These are phyloP conservation scores for Staurois parvus DNA, from an alignment of 2,797 vertebrate species.

Conservation along the genomic window DNA sequence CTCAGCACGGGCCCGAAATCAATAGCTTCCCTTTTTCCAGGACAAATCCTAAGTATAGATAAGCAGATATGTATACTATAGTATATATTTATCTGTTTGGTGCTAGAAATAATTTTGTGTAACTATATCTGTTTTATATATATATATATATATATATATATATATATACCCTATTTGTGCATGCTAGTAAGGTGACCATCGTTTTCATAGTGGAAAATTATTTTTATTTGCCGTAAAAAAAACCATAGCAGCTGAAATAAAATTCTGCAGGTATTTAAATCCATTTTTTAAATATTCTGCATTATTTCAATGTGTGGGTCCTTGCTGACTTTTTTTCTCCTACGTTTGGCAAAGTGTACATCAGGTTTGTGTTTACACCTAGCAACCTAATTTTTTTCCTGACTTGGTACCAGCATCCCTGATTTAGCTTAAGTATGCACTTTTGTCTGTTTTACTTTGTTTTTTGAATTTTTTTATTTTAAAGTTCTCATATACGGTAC, in stretches of 20 bases:
- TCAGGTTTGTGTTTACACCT: background rate
- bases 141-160: background rate
- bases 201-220: background rate
- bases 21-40: slow-evolving; percentile 32
- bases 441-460: background rate
- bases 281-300: background rate
- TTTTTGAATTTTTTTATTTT: background rate
- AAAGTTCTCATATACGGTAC: background rate
- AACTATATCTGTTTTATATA: background rate
- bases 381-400: background rate
- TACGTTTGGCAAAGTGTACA: background rate
- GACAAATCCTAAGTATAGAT: slow-evolving; percentile 36
- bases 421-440: background rate
- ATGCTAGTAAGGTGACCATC: background rate
- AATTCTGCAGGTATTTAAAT: background rate
- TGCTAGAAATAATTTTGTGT: background rate
- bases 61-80: slow-evolving; percentile 14
- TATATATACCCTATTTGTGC: background rate
- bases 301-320: background rate
- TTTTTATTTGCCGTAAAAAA: background rate
- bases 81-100: background rate
- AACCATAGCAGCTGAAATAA: no score
- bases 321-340: background rate
- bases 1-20: slow-evolving; percentile 51
- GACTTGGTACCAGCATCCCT: background rate